Evolutionary conservation across 1,140 invertebrate genomes (phyloP).

Genomic region (Drosophila elegans): DNA sequence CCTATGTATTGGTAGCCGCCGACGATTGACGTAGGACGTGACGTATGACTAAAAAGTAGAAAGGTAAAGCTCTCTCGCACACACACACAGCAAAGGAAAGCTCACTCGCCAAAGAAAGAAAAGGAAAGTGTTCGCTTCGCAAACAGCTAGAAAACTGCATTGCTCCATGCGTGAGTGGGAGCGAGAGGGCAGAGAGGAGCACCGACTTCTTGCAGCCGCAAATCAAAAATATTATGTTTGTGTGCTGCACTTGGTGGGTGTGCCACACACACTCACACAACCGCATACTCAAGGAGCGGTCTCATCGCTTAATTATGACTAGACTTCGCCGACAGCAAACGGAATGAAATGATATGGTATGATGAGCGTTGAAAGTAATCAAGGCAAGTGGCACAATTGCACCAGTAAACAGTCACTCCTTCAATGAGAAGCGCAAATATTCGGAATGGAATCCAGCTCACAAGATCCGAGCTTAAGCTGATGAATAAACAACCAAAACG

Average conservation of each 20-base stretch:
- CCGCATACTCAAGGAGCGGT: constrained; percentile 23
- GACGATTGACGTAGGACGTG: constrained; percentile 78
- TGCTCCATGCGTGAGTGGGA: constrained; percentile 29
- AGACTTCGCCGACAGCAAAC: constrained; percentile 10
- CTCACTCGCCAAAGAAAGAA: constrained; percentile 18
- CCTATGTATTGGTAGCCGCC: constrained; percentile 48
- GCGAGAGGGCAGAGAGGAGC: constrained; percentile 12
- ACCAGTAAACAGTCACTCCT: constrained; percentile 6
- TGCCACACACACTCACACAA: constrained; percentile 23
- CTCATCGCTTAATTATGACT: constrained; percentile 66
- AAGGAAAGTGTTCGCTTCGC: constrained; percentile 52
- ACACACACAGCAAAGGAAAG: constrained; percentile 7
- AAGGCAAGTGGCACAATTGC: constrained; percentile 63
- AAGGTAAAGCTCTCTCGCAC: constrained; percentile 54
- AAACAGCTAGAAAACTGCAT: constrained; percentile 64
- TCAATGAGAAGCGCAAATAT: constrained; percentile 54
- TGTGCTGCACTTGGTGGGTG: constrained; percentile 22
- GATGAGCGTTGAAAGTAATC: constrained; percentile 60
- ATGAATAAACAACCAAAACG: constrained; percentile 15
- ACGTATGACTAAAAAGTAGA: constrained; percentile 56
- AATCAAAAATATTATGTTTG: constrained; percentile 28
- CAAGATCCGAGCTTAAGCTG: constrained; percentile 25
- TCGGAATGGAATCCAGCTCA: constrained; percentile 32
- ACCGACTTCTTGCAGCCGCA: constrained; percentile 49
- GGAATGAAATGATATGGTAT: constrained; percentile 14